Evolutionary conservation across 2,797 vertebrate genomes (phyloP), one percentile per base, ranked within the genome.

Genomic region (Manis crassicaudata): DNA sequence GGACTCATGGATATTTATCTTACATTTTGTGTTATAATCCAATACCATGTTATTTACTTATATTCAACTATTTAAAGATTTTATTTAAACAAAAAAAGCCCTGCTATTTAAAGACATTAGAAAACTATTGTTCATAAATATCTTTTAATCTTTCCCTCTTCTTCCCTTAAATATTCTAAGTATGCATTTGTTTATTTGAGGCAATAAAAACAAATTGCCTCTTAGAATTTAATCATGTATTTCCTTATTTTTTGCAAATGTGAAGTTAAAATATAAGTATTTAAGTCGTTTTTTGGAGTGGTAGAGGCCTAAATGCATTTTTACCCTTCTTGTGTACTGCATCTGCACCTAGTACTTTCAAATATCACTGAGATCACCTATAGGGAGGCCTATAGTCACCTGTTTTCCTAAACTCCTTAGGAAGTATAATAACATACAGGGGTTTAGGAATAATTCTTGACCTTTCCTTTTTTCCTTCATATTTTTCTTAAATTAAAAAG

Each of bases 191-290:
- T 85, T 92, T 40, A 62, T 52, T 84, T 18, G 65, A 29, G 27
- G 14, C 43, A 68, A 58, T 90, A 43, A 76, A 95, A 72, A 18
- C 12, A 94, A 73, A 72, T 92, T 90, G 46, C 25, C 8, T 63
- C 16, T 73, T 84, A 96, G 35, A 6, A 18, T 83, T 87, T 77
- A 46, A 81, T 23, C 73, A 20, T 77, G 16, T 9, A 81, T 88
- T 92, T 58, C 14, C 40, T 95, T 65, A 8, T 68, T 73, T 92
- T 70, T 88, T 83, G 5, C 20, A 75, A 35, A 3, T n/a, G 14
- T 95, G n/a, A 91, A 70, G 37, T 93, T 91, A 70, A 91, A 82
- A 80, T 92, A 4, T 72, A 63, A 52, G 9, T 79, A 68, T 90
- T 60, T 90, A 80, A 43, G 7, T 70, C 67, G 12, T 65, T 70